A percentile compares a stretch with the other conserved stretches of the same genome.
These are phyloP conservation scores for Falco rusticolus DNA, from an alignment of 2,797 vertebrate genomes.

Conservation along the genomic window DNA sequence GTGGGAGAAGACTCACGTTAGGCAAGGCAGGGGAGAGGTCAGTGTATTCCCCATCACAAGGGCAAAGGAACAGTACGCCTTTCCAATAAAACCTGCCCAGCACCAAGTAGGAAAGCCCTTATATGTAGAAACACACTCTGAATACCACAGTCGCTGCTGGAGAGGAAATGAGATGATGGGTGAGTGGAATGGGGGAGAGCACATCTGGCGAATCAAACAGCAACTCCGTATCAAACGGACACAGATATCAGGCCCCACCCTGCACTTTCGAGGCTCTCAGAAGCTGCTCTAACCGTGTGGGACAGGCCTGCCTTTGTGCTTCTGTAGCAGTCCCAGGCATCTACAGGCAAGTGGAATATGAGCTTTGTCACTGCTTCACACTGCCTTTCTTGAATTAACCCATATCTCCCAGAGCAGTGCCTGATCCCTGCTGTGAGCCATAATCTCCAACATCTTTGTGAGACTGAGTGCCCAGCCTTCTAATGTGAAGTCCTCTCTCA, in stretches of 20 bases:
- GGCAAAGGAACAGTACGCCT: neutral
- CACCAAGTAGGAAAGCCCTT: neutral
- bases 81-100: neutral
- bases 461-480: neutral
- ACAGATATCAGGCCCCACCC: neutral
- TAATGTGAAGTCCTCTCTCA: neutral
- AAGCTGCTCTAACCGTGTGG: neutral
- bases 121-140: neutral
- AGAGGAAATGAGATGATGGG: constrained; percentile 36
- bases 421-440: neutral
- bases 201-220: constrained; percentile 25
- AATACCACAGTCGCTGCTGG: neutral
- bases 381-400: neutral
- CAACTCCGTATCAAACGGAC: neutral
- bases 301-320: neutral
- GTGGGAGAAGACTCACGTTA: neutral
- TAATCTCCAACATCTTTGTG: neutral
- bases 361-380: neutral
- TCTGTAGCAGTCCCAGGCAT: neutral
- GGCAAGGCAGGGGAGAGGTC: neutral
- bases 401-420: neutral
- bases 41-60: neutral
- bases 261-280: neutral
- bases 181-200: neutral
- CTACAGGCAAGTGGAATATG: neutral